Conservation (phyloP, 64 coral and sea anemone species). For the Porites australiensis region DNA sequence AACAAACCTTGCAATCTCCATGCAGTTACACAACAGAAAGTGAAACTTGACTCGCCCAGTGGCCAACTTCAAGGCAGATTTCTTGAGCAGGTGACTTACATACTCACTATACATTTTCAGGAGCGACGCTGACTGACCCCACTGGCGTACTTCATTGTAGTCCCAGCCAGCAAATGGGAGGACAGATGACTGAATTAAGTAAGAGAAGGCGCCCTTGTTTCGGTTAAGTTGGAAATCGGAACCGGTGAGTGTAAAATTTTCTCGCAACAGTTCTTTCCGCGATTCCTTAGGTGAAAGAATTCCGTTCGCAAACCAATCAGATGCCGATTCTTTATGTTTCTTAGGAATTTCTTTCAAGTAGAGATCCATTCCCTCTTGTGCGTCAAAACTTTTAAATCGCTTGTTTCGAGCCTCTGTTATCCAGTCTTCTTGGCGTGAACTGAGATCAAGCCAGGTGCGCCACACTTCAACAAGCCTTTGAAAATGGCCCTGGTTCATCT, state of each 20-base stretch:
- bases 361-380: neutral
- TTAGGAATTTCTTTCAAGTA: constrained; percentile 55
- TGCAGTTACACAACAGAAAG: constrained; percentile 55
- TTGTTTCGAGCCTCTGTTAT: neutral
- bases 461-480: constrained; percentile 16
- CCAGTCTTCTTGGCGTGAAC: neutral
- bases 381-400: neutral
- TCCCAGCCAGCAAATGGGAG: constrained; percentile 55
- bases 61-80: constrained; percentile 15
- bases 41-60: constrained; percentile 23
- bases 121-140: neutral
- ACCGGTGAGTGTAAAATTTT: constrained; percentile 59
- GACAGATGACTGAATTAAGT: constrained; percentile 18
- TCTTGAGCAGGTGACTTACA: constrained; percentile 37
- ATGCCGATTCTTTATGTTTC: constrained; percentile 45
- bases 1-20: constrained; percentile 26
- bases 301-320: constrained; percentile 60
- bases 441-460: constrained; percentile 37
- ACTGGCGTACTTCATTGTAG: constrained; percentile 16
- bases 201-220: neutral
- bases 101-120: constrained; percentile 56
- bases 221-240: neutral
- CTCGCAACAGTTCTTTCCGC: neutral
- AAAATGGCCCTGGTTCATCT: neutral
- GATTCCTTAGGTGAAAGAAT: constrained; percentile 27